A percentile compares a stretch with the other conserved stretches of the same genome.
Conservation (phyloP, 2,888 invertebrate species). For the Diarsia brunnea region DNA sequence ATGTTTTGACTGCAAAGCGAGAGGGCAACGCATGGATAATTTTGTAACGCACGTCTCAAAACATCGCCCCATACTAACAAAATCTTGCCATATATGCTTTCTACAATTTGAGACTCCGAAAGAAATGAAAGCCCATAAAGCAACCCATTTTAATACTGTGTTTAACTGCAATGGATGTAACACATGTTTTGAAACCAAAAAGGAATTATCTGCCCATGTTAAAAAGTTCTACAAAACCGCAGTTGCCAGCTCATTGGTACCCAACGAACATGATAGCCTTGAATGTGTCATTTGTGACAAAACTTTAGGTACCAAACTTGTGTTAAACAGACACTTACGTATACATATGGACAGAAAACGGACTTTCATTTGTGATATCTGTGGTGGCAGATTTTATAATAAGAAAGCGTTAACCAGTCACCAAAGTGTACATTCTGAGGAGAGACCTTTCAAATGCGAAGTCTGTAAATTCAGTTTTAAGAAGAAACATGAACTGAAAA, state of each 20-base stretch:
- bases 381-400: conserved; percentile 85
- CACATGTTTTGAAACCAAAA: conserved; percentile 1
- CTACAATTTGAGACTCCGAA: not conserved
- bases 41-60: conserved; percentile 26
- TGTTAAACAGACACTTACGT: conserved; percentile 34
- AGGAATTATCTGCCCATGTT: conserved; percentile 29
- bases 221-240: conserved; percentile 23
- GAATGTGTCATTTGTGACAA: conserved; percentile 83
- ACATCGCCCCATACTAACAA: conserved; percentile 20
- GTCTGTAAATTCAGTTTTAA: conserved; percentile 75
- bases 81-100: conserved; percentile 26
- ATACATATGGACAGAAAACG: conserved; percentile 88
- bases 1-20: conserved; percentile 32
- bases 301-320: conserved; percentile 81
- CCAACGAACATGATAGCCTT: conserved; percentile 51
- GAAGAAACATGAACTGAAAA: conserved; percentile 58
- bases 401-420: conserved; percentile 74
- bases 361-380: conserved; percentile 84
- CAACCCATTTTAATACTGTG: conserved; percentile 12
- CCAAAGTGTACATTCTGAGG: conserved; percentile 19
- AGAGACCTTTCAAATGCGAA: conserved; percentile 78
- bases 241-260: not conserved
- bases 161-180: conserved; percentile 35
- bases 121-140: conserved; percentile 36
- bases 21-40: conserved; percentile 26